Base-by-base conservation (phyloP, 2,113 vertebrate species). In the Aplodontia rufa region DNA sequence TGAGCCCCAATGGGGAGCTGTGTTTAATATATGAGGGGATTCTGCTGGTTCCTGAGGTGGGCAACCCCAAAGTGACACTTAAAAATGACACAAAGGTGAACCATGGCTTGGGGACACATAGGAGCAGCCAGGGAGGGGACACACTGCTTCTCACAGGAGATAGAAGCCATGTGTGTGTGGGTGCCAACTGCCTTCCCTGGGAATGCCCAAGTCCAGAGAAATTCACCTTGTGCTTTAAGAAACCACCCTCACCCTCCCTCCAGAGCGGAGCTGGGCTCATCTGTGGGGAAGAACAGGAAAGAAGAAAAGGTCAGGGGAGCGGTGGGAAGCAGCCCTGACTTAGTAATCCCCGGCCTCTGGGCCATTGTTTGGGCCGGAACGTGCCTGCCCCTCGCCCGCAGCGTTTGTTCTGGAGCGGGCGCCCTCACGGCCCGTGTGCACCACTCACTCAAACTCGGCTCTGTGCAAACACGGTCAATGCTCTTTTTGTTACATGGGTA, bases 401-500 rank as follows among this genome's bases (percentile, higher is more conserved):
- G 80, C 66, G 55, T 37, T 72, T 91, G 83, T 35, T 64, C 93
- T 53, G 88, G 64, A 87, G 88, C 6, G 19, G 19, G 32, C 49
- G 62, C 90, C 32, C 84, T 85, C 84, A 66, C 7, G 68, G 76
- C 30, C 53, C 24, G 53, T 40, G 30, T 62, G 95, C 35, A 3
- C 40, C 60, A 8, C 28, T 85, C 90, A 71, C n/a, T 95, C 58
- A 93, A 55, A 89, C 1, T 20, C 55, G 0, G 42, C 42, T 47
- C 94, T 85, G 92, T 49, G 92, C 83, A 49, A 62, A 87, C 62
- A 66, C 1, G 30, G 87, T 79, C 90, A 68, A 91, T 51, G 91
- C 93, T 94, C 87, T 87, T 95, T 93, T 86, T 92, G 96, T 97
- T 95, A 64, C 78, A 97, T 84, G 95, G 96, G 93, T 90, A 95